Evolutionary conservation across 2,113 vertebrate genomes (phyloP).

Genomic region (Aptenodytes forsteri): DNA sequence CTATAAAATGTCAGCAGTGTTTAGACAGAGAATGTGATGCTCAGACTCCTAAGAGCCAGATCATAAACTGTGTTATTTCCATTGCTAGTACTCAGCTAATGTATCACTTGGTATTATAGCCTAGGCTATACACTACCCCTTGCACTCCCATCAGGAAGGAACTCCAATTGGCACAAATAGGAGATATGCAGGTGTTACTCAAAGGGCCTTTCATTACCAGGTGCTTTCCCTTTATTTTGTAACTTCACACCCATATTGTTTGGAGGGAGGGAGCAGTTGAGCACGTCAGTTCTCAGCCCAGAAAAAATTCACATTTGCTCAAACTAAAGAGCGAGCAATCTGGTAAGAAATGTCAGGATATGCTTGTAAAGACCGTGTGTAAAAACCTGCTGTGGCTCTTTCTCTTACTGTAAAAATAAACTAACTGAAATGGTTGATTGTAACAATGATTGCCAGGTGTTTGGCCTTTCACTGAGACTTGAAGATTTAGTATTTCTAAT

Average conservation of each 20-base stretch:
- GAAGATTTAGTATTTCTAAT: neutral
- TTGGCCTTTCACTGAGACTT: neutral
- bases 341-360: neutral
- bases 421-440: neutral
- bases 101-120: neutral
- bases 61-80: neutral
- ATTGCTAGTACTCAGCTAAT: neutral
- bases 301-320: neutral
- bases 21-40: neutral
- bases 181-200: neutral
- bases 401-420: neutral
- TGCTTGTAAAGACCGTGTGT: neutral
- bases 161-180: neutral
- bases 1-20: neutral
- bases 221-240: neutral
- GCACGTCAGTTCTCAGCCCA: neutral
- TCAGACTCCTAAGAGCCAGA: neutral
- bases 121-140: neutral
- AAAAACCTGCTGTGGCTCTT: neutral
- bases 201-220: neutral
- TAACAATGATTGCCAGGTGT: neutral
- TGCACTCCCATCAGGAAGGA: neutral
- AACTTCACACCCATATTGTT: neutral
- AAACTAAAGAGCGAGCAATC: fast-evolving
- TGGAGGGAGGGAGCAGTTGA: neutral